Base-by-base conservation (phyloP, 2,113 vertebrate genomes). In the Hylia prasina region DNA sequence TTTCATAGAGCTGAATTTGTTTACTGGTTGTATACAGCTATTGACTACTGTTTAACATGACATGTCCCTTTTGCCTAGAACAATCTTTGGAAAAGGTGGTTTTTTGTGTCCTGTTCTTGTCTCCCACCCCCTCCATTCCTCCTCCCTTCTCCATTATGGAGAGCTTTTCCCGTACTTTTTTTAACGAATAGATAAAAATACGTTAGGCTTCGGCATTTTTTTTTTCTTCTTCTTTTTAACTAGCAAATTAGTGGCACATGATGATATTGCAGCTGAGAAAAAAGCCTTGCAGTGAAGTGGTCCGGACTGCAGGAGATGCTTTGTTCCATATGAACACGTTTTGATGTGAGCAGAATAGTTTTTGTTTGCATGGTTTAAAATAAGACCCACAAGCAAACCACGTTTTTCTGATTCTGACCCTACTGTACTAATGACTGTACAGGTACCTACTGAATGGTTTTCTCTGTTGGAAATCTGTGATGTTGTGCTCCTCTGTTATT, bases 1-100 rank as follows among this genome's bases (percentile, higher is more conserved):
- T 98, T 98, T 97, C 97, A 98, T 98, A 98, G 98, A 98, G 96
- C 97, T 97, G 98, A 98, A 98, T 99, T 99, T 99, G 98, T 99
- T 99, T 99, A 98, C 98, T 98, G 98, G 98, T 98, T 98, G 97
- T 98, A 96, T 97, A 97, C 97, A 94, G 97, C 98, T 98, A 97
- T 98, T 98, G 98, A 99, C 98, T 99, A 98, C 98, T 97, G 96
- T 98, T 98, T 98, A 98, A 98, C 97, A 92, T 98, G 98, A 98
- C 98, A 98, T 96, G 98, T 98, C 98, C 97, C 95, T 96, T 97
- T 94, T 92, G 88, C 91, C 83, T 92, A 54, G 91, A 95, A 93
- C 90, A 97, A 0, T 94, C 93, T 96, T 94, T 85, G 89, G 91
- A 96, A 97, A 95, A 97, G 92, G 87, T 94, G 61, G 0, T 65